A percentile compares a stretch with the other conserved stretches of the same genome.
phyloP scores from a whole-genome alignment of 2,888 invertebrate genomes.

The Poecilobothrus nobilitatus region DNA sequence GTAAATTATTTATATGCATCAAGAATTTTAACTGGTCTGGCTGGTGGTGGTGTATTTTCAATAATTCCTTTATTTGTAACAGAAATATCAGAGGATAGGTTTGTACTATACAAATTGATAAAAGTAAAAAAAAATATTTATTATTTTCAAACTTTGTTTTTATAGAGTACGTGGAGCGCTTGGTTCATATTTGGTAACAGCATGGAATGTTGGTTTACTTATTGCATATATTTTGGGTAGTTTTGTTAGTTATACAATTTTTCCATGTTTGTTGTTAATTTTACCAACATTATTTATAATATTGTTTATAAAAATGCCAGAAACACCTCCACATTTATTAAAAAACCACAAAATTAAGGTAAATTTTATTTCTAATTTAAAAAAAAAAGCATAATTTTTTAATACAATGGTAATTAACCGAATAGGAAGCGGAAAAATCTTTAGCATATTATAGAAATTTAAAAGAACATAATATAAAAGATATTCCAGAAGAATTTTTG shows the following conservation, averaged over 20 bases:
- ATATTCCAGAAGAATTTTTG: conserved; percentile 30
- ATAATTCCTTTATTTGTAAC: conserved; percentile 36
- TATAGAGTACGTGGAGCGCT: conserved; percentile 37
- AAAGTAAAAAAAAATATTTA: conserved; percentile 4
- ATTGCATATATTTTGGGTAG: conserved; percentile 34
- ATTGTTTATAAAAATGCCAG: conserved; percentile 36
- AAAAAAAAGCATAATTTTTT: too few relatives aligned
- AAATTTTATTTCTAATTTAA: too few relatives aligned
- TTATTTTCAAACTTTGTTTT: neutral
- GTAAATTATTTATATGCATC: conserved; percentile 30
- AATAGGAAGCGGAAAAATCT: conserved; percentile 35
- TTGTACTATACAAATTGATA: conserved; percentile 15
- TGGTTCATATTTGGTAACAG: conserved; percentile 37
- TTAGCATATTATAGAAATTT: conserved; percentile 37
- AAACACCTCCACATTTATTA: conserved; percentile 37
- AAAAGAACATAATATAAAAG: conserved; percentile 24
- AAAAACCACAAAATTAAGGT: conserved; percentile 30
- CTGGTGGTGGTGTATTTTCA: conserved; percentile 34
- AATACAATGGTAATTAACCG: neutral
- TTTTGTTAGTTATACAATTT: conserved; percentile 30
- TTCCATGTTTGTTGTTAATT: conserved; percentile 30
- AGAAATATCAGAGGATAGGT: conserved; percentile 38
- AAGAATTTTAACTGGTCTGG: conserved; percentile 34
- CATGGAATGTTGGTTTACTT: conserved; percentile 36
- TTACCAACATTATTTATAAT: conserved; percentile 31